Base-by-base conservation (phyloP, 2,888 invertebrate species). In the Ochropleura plecta region DNA sequence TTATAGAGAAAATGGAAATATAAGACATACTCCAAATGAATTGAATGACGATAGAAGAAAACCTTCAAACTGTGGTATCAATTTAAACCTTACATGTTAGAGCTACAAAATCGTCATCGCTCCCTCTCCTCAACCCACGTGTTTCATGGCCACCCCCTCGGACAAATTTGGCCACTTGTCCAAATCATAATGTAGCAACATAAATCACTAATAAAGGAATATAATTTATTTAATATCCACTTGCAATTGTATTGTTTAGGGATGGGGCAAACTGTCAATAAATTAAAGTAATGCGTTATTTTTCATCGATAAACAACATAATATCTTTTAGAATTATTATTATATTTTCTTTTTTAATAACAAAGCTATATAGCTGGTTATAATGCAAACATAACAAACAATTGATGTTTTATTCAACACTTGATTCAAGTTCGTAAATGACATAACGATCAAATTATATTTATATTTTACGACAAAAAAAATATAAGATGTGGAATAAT, bases 171-270 rank as follows among this genome's bases (percentile, higher is more conserved):
- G 93, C 94, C 95, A 95, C 96, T 96, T 96, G 95, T 95, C 88
- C 93, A 93, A 95, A 95, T 96, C 95, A 95, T 95, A 95, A 93
- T 93, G 92, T 93, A 92, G 90, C 90, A 93, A 94, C 95, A 95
- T 94, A 95, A 95, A 96, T 95, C 95, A 95, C 92, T 93, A 95
- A 95, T 95, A 95, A 91, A 93, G 89, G 88, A 94, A 92, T 94
- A 93, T 95, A 94, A 95, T 95, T 95, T 95, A 94, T 95, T 95
- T 95, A 94, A 94, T 95, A 94, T 93, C 91, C 90, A 95, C 93
- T 95, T 92, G 93, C 93, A 92, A 91, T 91, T 85, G 88, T 18
- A 74, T 88, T 88, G 89, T 78, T 81, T 85, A 90, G 91, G 64
- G 90, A 86, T 79, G 90, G 89, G 65, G 82, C 10, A 75, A n/a